Conservation (phyloP, 2,113 vertebrate genomes). For the Rhinoderma darwinii region DNA sequence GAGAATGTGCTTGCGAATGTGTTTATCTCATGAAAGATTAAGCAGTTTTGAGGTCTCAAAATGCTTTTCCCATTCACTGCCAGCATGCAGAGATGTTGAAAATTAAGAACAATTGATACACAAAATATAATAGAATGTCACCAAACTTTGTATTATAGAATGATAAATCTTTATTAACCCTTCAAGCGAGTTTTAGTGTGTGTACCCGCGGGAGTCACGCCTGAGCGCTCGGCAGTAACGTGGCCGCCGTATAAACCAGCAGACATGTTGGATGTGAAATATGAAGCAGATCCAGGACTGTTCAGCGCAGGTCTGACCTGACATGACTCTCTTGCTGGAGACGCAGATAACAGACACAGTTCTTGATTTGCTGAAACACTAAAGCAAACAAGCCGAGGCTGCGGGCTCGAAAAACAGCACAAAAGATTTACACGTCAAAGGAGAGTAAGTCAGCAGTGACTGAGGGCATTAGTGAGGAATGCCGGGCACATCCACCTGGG, state of each 20-base stretch:
- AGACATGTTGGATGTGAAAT: neutral
- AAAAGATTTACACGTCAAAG: neutral
- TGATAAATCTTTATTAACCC: no score
- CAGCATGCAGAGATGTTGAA: no score
- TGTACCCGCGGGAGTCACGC: neutral
- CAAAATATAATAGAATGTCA: no score
- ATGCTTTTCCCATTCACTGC: no score
- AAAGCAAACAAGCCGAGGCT: slow-evolving; percentile 58
- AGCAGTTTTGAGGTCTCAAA: no score
- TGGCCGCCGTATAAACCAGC: neutral
- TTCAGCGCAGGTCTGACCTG: slow-evolving; percentile 23
- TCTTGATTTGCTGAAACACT: slow-evolving; percentile 27
- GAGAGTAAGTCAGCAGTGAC: neutral
- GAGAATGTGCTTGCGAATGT: no score
- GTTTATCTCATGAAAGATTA: no score
- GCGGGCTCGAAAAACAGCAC: slow-evolving; percentile 1
- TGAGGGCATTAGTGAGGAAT: slow-evolving; percentile 26
- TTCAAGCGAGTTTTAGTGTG: no score
- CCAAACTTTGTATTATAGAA: no score
- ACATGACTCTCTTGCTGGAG: slow-evolving; percentile 30
- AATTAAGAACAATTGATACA: no score
- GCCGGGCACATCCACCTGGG: neutral
- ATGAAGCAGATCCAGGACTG: neutral
- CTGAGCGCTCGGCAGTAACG: no score
- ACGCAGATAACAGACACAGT: slow-evolving; percentile 16